Evolutionary conservation across 2,113 vertebrate genomes (phyloP), one percentile per base, ranked within the genome.

Genomic region (Nasalis larvatus): DNA sequence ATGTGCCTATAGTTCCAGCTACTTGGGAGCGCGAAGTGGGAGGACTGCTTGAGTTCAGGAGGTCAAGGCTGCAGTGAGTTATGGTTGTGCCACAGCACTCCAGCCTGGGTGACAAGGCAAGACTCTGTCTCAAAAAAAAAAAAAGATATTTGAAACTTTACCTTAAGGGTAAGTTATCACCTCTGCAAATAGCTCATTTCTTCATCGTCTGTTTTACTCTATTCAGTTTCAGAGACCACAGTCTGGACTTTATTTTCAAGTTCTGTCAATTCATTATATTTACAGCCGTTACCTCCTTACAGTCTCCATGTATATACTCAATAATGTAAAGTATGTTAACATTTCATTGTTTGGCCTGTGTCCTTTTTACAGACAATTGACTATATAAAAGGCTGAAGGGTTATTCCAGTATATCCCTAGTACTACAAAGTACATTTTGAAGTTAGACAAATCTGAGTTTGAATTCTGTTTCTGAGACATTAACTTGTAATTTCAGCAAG

Each of bases 401-500:
- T 56, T 83, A 74, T 86, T 56, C 4, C 12, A 82, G 6, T 85
- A 69, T 96, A 91, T 96, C 68, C 54, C 32, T 94, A 58, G 30
- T 49, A 60, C 66, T 37, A 91, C 52, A 77, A 88, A 84, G 20
- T 89, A 87, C 68, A 21, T 89, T 74, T 91, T 73, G 17, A 11
- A 92, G 56, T 77, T n/a, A 49, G 37, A 49, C 4, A 80, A 90
- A 76, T 42, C 8, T 95, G 27, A 30, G 9, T 54, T 97, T 89
- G 49, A 92, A 74, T 95, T 96, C 52, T 93, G 71, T 17, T 80
- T 90, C 49, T 84, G 42, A 54, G 84, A 81, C 40, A 86, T 54
- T 94, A 37, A 32, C 91, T 94, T 91, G 11, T 89, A 82, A 91
- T 82, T 96, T 92, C 8, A 71, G 37, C 40, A 86, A 77, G 18